Evolutionary conservation across 2,797 vertebrate genomes (phyloP).

Genomic region (Dicrostonyx torquatus): DNA sequence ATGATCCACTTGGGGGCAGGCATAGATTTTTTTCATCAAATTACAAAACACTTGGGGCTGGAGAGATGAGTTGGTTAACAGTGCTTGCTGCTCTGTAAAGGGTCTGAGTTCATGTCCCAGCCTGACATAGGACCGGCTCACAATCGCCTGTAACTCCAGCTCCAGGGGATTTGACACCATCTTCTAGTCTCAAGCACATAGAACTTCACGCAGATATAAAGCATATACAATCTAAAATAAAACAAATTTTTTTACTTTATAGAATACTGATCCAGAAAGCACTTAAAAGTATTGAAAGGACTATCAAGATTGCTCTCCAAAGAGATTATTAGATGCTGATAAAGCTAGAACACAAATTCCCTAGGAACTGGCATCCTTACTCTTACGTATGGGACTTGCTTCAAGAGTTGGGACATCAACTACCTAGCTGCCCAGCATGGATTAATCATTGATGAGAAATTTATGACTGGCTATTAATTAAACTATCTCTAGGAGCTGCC

Average conservation of each 20-base stretch:
- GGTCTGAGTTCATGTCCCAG: neutral
- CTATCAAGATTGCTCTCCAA: neutral
- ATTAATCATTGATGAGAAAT: neutral
- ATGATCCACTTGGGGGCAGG: neutral
- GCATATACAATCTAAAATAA: neutral
- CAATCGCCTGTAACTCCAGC: neutral
- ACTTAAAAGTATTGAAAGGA: constrained; percentile 42
- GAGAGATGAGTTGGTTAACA: neutral
- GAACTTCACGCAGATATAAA: neutral
- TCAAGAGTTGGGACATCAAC: constrained; percentile 7
- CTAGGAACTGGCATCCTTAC: neutral
- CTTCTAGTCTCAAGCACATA: neutral
- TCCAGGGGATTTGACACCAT: neutral
- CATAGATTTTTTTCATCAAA: constrained; percentile 5
- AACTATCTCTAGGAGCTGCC: constrained; percentile 6
- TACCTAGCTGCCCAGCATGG: neutral
- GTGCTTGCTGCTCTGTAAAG: neutral
- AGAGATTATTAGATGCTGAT: constrained; percentile 21
- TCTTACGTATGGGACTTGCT: constrained; percentile 17
- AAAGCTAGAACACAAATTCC: constrained; percentile 9
- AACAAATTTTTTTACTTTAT: neutral
- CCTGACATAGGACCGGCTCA: neutral
- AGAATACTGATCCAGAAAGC: constrained; percentile 38
- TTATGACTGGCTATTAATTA: neutral
- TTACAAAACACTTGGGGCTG: constrained; percentile 9